A percentile compares a stretch with the other conserved stretches of the same genome.
Evolutionary conservation across 2,797 vertebrate species (phyloP).

Genomic region (Kryptopterus vitreolus): DNA sequence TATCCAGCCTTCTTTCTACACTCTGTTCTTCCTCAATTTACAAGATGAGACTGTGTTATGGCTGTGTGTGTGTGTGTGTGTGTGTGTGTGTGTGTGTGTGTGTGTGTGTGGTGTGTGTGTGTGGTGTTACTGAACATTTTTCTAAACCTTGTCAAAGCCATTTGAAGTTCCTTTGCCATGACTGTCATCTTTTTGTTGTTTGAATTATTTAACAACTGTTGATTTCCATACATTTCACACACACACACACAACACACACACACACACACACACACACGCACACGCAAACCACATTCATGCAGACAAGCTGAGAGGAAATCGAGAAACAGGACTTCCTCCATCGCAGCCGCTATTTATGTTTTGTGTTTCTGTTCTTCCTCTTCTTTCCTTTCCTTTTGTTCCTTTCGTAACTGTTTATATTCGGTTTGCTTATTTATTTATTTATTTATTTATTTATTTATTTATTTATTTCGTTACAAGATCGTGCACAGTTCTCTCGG

Average conservation of each 20-base stretch:
- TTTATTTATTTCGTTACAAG: not conserved
- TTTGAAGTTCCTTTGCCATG: no score
- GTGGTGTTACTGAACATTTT: not conserved
- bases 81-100: not conserved
- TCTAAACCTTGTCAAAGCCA: not conserved
- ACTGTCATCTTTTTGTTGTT: not conserved
- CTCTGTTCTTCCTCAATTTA: not conserved
- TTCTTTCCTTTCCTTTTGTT: not conserved
- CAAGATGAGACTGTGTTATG: not conserved
- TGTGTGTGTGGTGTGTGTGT: not conserved
- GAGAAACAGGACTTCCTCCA: conserved; percentile 24
- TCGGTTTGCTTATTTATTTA: not conserved
- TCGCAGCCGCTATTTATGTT: not conserved
- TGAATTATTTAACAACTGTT: not conserved
- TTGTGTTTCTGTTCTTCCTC: conserved; percentile 14
- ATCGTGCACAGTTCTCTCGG: no score
- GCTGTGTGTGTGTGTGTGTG: not conserved
- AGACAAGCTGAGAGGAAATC: conserved; percentile 22
- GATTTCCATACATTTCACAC: not conserved
- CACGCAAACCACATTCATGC: not conserved
- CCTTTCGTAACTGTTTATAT: no score
- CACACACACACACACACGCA: no score
- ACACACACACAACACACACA: not conserved
- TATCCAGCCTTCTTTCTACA: not conserved
- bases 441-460: not conserved